These are phyloP conservation scores for Chelon labrosus DNA, from an alignment of 2,797 vertebrate genomes.

Conservation along the genomic window DNA sequence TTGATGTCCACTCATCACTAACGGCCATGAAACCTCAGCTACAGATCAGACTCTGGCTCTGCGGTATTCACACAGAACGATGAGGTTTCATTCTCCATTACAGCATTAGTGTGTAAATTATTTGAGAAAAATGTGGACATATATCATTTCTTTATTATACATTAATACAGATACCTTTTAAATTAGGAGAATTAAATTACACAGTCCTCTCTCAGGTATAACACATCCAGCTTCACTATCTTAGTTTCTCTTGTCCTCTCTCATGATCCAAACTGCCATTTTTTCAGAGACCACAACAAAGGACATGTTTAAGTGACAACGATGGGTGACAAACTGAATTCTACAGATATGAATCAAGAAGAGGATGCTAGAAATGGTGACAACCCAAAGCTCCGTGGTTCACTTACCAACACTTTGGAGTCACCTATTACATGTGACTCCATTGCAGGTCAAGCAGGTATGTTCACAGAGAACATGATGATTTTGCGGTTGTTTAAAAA, in stretches of 20 bases:
- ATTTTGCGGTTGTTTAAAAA: background rate
- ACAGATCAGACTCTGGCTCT: conserved; percentile 24
- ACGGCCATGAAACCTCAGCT: conserved; percentile 46
- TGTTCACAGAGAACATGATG: background rate
- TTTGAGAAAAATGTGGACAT: background rate
- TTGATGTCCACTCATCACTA: conserved; percentile 63
- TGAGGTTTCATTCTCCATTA: background rate
- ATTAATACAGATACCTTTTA: background rate
- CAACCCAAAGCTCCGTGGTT: background rate
- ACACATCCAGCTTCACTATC: background rate
- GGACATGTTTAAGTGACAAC: conserved; percentile 30
- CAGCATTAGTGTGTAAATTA: background rate
- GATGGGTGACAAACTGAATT: conserved; percentile 67
- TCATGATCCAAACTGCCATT: background rate
- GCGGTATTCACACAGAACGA: background rate
- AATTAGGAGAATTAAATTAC: background rate
- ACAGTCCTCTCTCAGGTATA: background rate
- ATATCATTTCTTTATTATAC: background rate
- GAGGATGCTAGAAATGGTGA: conserved; percentile 14
- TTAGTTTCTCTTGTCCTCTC: background rate
- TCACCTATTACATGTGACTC: background rate
- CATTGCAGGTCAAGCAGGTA: conserved; percentile 45
- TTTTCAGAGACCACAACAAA: conserved; percentile 6
- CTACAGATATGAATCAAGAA: conserved; percentile 20
- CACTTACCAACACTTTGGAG: conserved; percentile 2